Evolutionary conservation across 1,140 invertebrate species (phyloP), one percentile per base, ranked within the genome.

Genomic region (Musca domestica): DNA sequence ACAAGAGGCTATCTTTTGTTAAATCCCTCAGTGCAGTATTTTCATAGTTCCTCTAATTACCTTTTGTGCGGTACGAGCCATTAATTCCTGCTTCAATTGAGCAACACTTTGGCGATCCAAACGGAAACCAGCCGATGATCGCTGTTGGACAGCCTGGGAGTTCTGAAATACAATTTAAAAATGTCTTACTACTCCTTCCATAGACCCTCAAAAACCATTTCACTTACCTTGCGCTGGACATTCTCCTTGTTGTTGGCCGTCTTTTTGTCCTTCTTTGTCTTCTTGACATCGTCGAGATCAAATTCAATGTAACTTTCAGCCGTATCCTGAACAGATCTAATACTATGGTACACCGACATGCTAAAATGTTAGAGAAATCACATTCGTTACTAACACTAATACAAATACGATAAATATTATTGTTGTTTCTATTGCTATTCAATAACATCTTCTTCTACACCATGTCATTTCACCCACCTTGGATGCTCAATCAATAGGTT

Each of bases 401-500:
- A n/a, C n/a, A n/a, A n/a, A n/a, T 10, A 7, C 6, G 47, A 49
- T 9, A 49, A 51, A 22, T 25, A 66, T 27, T 15, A n/a, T 10
- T 41, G 3, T n/a, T n/a, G n/a, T n/a, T 25, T 58, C 7, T n/a
- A n/a, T n/a, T n/a, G n/a, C n/a, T n/a, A n/a, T n/a, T n/a, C 2
- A 22, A 27, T n/a, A 15, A n/a, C 17, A 22, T 27, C 12, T 22
- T 58, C 54, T 25, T 58, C 19, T 54, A 41, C 12, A 23, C 20
- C 27, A 67, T 27, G n/a, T 49, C 19, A 47, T 52, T 58, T 72
- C 72, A 75, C 74, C 74, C 75, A 81, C 80, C 80, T 81, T 73
- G 91, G 91, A 79, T 93, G 91, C 81, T 93, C 92, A 76, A 93
- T 93, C 68, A 93, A 86, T 73, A 93, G 84, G 81, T 93, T 90